These are phyloP conservation scores for Deroplatys truncata DNA, from an alignment of 2,888 invertebrate genomes.

Conservation along the genomic window DNA sequence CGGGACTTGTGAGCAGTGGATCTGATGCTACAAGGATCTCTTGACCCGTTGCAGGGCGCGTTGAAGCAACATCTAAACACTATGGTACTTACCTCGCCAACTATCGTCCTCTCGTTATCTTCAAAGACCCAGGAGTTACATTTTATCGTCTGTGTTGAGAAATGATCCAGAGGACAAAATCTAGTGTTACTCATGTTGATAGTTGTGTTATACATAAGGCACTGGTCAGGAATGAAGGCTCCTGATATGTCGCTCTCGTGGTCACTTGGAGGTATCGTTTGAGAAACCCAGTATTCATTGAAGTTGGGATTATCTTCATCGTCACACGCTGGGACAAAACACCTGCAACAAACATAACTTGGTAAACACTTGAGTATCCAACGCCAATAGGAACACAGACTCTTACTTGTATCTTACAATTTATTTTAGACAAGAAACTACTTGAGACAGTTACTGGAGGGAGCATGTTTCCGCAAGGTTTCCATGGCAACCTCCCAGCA, in stretches of 20 bases:
- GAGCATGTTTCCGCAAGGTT: no score
- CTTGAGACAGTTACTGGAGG: no score
- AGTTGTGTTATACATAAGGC: constrained; percentile 38
- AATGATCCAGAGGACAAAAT: constrained; percentile 43
- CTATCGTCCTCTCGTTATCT: constrained; percentile 49
- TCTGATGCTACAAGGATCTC: no score
- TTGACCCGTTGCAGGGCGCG: no score
- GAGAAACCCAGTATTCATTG: constrained; percentile 46
- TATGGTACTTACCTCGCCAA: constrained; percentile 48
- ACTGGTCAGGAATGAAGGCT: constrained; percentile 40
- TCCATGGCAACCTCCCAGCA: no score
- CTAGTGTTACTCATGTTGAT: constrained; percentile 33
- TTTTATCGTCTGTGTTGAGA: constrained; percentile 40
- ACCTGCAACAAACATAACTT: constrained; percentile 41
- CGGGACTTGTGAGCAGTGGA: no score
- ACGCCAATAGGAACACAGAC: no score
- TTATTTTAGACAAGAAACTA: no score
- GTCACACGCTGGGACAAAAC: constrained; percentile 55
- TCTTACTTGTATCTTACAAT: no score
- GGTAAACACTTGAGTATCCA: neutral
- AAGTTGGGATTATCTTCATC: constrained; percentile 40
- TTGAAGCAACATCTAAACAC: no score
- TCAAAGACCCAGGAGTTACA: constrained; percentile 54
- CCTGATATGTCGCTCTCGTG: constrained; percentile 4
- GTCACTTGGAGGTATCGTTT: constrained; percentile 47